These are phyloP conservation scores for Falcunculus frontatus DNA, from an alignment of 2,113 vertebrate genomes.

Conservation along the genomic window DNA sequence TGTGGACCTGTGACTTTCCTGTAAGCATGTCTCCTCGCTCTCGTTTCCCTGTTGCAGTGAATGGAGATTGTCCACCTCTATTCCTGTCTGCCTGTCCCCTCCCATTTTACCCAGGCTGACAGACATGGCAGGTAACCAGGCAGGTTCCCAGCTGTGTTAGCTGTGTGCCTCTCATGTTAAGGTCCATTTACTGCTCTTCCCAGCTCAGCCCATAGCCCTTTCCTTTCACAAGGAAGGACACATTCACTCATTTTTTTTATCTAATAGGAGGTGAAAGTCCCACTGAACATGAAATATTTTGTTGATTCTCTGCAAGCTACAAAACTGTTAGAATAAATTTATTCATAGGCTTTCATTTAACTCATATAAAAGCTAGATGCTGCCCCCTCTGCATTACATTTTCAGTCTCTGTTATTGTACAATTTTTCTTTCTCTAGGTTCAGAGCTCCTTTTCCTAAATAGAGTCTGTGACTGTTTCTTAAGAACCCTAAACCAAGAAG, in stretches of 20 bases:
- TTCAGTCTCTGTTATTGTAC: background rate
- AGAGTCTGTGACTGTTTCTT: background rate
- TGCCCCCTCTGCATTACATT: background rate
- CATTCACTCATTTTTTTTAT: background rate
- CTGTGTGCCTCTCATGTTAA: background rate
- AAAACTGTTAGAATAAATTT: background rate
- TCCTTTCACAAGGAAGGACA: background rate
- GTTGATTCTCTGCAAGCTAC: background rate
- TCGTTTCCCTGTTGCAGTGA: background rate
- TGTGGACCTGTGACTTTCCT: background rate
- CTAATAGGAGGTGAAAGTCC: background rate
- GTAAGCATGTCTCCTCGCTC: background rate
- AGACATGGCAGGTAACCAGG: background rate
- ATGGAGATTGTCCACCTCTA: background rate
- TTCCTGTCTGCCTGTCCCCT: background rate
- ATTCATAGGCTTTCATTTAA: background rate
- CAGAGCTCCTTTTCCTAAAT: background rate
- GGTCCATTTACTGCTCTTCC: background rate
- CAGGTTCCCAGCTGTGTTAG: background rate
- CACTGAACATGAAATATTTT: background rate
- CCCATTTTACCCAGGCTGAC: background rate
- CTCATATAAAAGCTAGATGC: background rate
- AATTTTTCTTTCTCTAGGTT: background rate
- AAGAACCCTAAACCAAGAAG: background rate
- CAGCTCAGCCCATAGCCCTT: background rate